These are phyloP conservation scores for Phyllotreta cruciferae DNA, from an alignment of 2,888 invertebrate genomes.

Conservation along the genomic window DNA sequence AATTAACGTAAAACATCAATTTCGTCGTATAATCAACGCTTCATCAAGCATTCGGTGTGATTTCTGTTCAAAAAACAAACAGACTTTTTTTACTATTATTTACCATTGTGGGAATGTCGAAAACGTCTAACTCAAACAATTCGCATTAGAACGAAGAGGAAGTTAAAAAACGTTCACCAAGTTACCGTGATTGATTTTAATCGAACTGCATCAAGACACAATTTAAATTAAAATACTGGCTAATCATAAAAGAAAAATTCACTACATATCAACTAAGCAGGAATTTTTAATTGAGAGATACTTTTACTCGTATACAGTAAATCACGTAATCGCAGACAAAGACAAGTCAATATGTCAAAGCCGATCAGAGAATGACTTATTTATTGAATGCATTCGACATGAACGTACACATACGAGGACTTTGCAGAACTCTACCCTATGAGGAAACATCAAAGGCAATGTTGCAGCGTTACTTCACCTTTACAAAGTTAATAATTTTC, in stretches of 20 bases:
- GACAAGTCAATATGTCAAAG: conserved; percentile 47
- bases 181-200: too few relatives aligned
- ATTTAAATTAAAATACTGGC: too few relatives aligned
- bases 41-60: neutral
- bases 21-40: conserved; percentile 2
- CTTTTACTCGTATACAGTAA: conserved; percentile 38
- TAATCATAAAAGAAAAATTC: neutral
- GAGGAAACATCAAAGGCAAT: conserved; percentile 33
- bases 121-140: conserved; percentile 36
- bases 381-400: conserved; percentile 44
- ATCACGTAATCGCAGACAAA: conserved; percentile 44
- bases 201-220: too few relatives aligned
- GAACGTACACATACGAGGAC: conserved; percentile 44
- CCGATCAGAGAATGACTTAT: conserved; percentile 44
- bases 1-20: conserved; percentile 1
- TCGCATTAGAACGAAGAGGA: conserved; percentile 42
- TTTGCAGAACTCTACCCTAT: conserved; percentile 37
- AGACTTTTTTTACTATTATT: conserved; percentile 17
- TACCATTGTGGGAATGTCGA: conserved; percentile 44
- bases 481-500: too few relatives aligned
- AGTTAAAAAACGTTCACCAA: conserved; percentile 36
- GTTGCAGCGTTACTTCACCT: too few relatives aligned
- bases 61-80: conserved; percentile 15
- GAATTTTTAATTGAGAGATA: conserved; percentile 18
- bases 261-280: conserved; percentile 4